Conservation (phyloP, 2,888 invertebrate species). For the Tinea trinotella region DNA sequence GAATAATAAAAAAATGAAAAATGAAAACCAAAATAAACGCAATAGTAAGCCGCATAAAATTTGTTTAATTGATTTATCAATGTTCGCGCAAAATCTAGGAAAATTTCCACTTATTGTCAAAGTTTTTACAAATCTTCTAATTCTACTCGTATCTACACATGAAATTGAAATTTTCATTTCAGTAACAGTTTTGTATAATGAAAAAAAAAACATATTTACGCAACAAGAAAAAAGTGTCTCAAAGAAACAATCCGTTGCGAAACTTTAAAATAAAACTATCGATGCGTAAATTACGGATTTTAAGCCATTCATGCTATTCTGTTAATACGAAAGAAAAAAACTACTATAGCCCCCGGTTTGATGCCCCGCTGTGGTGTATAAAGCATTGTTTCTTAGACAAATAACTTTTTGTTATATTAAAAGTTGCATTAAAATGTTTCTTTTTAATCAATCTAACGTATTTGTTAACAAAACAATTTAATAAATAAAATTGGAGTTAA, state of each 20-base stretch:
- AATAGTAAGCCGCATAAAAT: too few relatives aligned
- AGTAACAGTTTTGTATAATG: too few relatives aligned
- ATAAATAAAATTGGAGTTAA: too few relatives aligned
- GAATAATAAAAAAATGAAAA: too few relatives aligned
- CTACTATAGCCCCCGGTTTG: conserved; percentile 47
- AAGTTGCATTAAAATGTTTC: background rate
- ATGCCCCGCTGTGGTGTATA: conserved; percentile 64
- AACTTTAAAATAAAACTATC: conserved; percentile 60
- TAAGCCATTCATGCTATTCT: conserved; percentile 43
- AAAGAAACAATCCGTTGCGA: conserved; percentile 59
- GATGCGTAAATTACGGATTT: conserved; percentile 69
- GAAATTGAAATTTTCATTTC: too few relatives aligned
- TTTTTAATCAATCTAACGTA: background rate
- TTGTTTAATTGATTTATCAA: too few relatives aligned
- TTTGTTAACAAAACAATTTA: too few relatives aligned
- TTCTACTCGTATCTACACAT: too few relatives aligned
- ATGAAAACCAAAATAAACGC: too few relatives aligned
- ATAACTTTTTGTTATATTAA: conserved; percentile 48
- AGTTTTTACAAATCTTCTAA: too few relatives aligned
- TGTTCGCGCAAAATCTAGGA: too few relatives aligned
- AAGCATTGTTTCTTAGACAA: conserved; percentile 68
- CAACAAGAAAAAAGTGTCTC: conserved; percentile 47
- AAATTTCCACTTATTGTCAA: too few relatives aligned
- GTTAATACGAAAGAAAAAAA: conserved; percentile 39
- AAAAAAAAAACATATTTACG: conserved; percentile 27